Evolutionary conservation across 2,113 vertebrate species (phyloP), one percentile per base, ranked within the genome.

Genomic region (Urocolius indicus): DNA sequence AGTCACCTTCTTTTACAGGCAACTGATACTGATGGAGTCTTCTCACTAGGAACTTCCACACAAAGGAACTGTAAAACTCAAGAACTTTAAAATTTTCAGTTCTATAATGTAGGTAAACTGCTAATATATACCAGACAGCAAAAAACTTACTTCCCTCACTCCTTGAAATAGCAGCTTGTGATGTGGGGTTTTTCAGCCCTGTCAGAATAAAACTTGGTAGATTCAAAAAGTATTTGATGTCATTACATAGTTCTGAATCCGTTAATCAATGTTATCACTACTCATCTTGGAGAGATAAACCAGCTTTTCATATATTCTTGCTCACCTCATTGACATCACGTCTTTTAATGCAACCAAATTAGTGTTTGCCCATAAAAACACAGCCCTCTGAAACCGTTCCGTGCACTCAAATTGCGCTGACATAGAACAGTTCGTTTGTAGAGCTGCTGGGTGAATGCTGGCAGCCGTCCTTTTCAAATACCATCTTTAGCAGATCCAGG

Each of bases 391-490:
- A 78, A 81, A 26, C 46, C 65, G 45, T 59, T 91, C 8, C 38
- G 15, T 34, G 7, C 79, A 20, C 91, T 93, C 80, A 13, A 57
- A 78, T 78, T 92, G 91, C 1, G 23, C 94, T 95, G 96, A 90
- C 73, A 30, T 73, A 52, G 76, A 87, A 4, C 83, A 59, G 93
- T 54, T 9, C 10, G 67, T 88, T 75, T 77, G 87, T 32, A 27
- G 86, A 81, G 86, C 94, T 81, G 86, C 86, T 45, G 52, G 90
- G 78, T 88, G 88, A 77, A 16, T 34, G 90, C 93, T 96, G 93
- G 94, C 94, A 95, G 68, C 2, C 1, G 22, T 81, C 72, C 83
- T 93, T 81, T 43, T n/a, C 80, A 84, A 72, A 93, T 89, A 52
- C 94, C 93, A 75, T 87, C 83, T 75, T 79, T 23, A 94, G 86